Evolutionary conservation across 2,888 invertebrate genomes (phyloP).

Genomic region (Aricia artaxerxes): DNA sequence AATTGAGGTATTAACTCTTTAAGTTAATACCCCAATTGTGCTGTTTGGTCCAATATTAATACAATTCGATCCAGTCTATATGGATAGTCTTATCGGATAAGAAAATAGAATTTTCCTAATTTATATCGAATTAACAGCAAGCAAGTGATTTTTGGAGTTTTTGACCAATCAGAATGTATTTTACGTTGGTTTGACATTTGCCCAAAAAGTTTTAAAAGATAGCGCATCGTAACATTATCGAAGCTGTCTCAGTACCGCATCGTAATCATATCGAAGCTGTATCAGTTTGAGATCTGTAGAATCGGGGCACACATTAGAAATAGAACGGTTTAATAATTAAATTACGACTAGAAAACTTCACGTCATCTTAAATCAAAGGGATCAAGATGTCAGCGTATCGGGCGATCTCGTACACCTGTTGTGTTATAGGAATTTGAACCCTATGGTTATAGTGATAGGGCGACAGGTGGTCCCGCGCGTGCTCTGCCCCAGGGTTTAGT

Average conservation of each 20-base stretch:
- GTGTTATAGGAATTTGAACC: conserved; percentile 31
- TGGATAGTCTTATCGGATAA: too few relatives aligned
- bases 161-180: too few relatives aligned
- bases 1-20: too few relatives aligned
- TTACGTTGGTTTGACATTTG: too few relatives aligned
- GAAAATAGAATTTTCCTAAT: too few relatives aligned
- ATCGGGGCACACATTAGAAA: neutral
- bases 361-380: conserved; percentile 52
- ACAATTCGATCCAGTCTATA: too few relatives aligned
- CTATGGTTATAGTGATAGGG: conserved; percentile 32
- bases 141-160: too few relatives aligned
- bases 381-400: conserved; percentile 62
- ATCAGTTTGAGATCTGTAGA: neutral
- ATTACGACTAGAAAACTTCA: conserved; percentile 52
- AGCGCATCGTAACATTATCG: neutral
- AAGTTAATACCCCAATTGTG: too few relatives aligned
- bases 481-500: conserved; percentile 54
- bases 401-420: conserved; percentile 47
- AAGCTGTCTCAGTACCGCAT: neutral
- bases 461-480: conserved; percentile 49
- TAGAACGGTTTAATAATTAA: conserved; percentile 55
- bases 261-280: neutral
- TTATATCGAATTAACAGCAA: too few relatives aligned
- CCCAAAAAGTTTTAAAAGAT: too few relatives aligned
- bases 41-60: too few relatives aligned